Evolutionary conservation across 2,797 vertebrate species (phyloP), one percentile per base, ranked within the genome.

Genomic region (Poecilia picta): DNA sequence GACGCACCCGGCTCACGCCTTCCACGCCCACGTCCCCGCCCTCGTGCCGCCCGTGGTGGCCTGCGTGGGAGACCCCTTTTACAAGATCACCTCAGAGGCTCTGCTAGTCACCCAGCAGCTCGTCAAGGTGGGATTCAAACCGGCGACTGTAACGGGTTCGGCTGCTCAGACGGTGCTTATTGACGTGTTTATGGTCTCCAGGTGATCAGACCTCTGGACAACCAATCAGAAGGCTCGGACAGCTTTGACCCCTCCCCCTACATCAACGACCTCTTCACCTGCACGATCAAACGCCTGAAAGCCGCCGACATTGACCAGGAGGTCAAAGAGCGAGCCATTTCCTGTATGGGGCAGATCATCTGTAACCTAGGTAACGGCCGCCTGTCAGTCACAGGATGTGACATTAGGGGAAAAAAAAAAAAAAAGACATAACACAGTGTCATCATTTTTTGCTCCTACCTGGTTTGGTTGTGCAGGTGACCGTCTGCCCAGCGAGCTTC

Each of bases 231-330:
- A 80, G 96, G 94, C 41, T 72, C 89, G 0, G 93, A 93, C 46
- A 89, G 89, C 79, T 99, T 99, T 73, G 98, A 99, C 93, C 97
- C 98, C 87, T 95, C 96, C 84, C 98, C 98, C 72, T 99, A 99
- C 92, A 99, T 99, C 91, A 96, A 95, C 81, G 98, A 99, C 94
- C 90, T 99, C 51, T 99, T 99, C 93, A 97, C 97, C 84, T 99
- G 98, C 89, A 99, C 98, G 43, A 98, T 99, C 91, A 98, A 96
- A 90, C 97, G 98, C 59, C 95, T 99, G 76, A 99, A 99, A 93
- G 98, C 98, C 33, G 98, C 98, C 8, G 98, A 99, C 93, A 99
- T 99, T 87, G 98, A 99, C 94, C 98, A 99, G 94, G 98, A 99
- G 88, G 98, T 99, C 70, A 99, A 99, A 91, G 98, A 99, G 83